A percentile compares a stretch with the other conserved stretches of the same genome.
These are phyloP conservation scores for Rhodeus uyekii DNA, from an alignment of 2,797 vertebrate genomes.

Conservation along the genomic window DNA sequence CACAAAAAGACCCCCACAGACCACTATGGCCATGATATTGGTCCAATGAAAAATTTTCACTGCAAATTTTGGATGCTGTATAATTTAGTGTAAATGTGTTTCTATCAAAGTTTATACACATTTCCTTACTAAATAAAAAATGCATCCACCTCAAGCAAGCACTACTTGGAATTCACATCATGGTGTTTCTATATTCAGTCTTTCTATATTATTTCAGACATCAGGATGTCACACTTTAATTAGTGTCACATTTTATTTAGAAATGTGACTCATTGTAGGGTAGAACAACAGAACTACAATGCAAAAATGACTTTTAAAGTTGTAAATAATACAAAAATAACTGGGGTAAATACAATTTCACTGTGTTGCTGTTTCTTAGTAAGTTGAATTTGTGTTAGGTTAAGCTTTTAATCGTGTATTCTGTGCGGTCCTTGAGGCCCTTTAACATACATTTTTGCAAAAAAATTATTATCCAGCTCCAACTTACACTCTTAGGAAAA, in stretches of 20 bases:
- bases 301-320: no score
- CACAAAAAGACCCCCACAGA: no score
- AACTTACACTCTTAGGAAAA: neutral
- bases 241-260: no score
- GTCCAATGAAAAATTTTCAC: neutral
- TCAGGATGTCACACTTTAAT: no score
- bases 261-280: no score
- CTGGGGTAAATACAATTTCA: no score
- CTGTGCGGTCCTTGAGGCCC: neutral
- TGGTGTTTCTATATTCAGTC: no score
- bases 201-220: no score
- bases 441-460: neutral
- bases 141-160: neutral
- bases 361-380: neutral
- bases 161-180: neutral
- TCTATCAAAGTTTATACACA: neutral
- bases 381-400: neutral
- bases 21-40: no score
- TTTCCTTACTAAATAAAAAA: neutral
- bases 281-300: no score
- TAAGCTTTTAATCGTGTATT: neutral
- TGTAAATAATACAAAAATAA: no score
- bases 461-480: neutral
- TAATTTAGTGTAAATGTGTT: no score
- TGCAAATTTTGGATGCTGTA: neutral